Base-by-base conservation (phyloP, 2,888 invertebrate genomes). In the Caenorhabditis auriculariae region DNA sequence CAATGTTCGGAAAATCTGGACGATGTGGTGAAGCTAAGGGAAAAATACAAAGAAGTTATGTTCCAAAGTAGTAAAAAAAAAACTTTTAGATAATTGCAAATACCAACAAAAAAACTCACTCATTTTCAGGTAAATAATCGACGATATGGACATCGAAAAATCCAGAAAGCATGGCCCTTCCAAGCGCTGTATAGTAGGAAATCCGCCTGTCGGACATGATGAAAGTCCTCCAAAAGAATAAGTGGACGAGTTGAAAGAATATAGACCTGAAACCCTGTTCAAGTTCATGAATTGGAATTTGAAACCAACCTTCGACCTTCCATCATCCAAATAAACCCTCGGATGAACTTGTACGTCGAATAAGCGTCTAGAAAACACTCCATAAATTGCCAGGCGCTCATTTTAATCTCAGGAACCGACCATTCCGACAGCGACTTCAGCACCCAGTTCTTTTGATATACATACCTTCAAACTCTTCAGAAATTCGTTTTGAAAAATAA, bases 401-500 rank as follows among this genome's bases (percentile, higher is more conserved):
- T 32, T 5, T 49, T 47, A 7, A 72, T 15, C 0, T 41, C 37
- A 0, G 73, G 73, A 7, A 59, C n/a, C 7, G 23, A 9, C 73
- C 73, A 73, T n/a, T 49, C 42, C 17, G 43, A 23, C 21, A 55
- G 47, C 4, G 63, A 44, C 46, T 69, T 66, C 39, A 69, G 32
- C 9, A 61, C 60, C 59, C 64, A 58, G 15, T 37, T 52, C 44
- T 70, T 73, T 32, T 66, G 59, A 43, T 73, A 73, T 1, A 51
- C 43, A 12, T 66, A 61, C 47, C 72, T 70, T 35, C 27, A 37
- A 49, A 46, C 17, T 29, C 19, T 3, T 47, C 29, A 21, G 17
- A 15, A 17, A 6, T 32, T 19, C 15, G 26, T 7, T 35, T 17
- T 6, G 3, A n/a, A n/a, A n/a, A n/a, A n/a, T 17, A 29, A 4